Evolutionary conservation across 1,140 invertebrate genomes (phyloP).

Genomic region (Ceratitis capitata): DNA sequence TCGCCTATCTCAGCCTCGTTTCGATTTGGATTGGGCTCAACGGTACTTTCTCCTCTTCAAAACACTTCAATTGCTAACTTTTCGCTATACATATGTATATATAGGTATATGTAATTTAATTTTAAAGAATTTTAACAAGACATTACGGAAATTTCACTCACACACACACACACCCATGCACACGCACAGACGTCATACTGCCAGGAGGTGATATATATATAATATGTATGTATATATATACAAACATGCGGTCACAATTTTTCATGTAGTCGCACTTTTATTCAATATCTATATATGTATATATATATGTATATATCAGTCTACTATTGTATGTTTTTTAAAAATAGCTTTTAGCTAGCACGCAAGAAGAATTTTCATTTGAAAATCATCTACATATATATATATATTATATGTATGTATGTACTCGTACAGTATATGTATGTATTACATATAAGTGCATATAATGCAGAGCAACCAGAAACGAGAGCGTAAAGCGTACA

Average conservation of each 20-base stretch:
- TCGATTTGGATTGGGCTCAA: neutral
- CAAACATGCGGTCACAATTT: conserved; percentile 35
- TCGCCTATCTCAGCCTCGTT: neutral
- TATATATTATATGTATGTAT: neutral
- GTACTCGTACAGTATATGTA: neutral
- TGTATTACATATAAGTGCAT: too few relatives aligned
- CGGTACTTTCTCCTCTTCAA: conserved; percentile 1
- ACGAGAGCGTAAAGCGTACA: conserved; percentile 25
- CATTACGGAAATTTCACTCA: neutral
- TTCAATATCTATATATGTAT: conserved; percentile 25
- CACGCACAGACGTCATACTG: neutral
- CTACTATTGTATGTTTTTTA: conserved; percentile 52
- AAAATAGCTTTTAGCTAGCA: conserved; percentile 66
- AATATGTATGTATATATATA: conserved; percentile 22
- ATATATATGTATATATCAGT: neutral
- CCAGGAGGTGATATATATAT: neutral
- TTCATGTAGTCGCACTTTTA: conserved; percentile 42
- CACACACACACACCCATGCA: neutral
- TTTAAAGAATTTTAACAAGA: conserved; percentile 9
- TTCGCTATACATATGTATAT: neutral
- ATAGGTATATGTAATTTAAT: too few relatives aligned
- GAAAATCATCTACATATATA: conserved; percentile 39
- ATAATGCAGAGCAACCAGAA: neutral
- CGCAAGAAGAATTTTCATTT: conserved; percentile 64
- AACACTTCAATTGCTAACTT: conserved; percentile 16